These are phyloP conservation scores for Paraplagusia blochii DNA, from an alignment of 2,113 vertebrate species.

Conservation along the genomic window DNA sequence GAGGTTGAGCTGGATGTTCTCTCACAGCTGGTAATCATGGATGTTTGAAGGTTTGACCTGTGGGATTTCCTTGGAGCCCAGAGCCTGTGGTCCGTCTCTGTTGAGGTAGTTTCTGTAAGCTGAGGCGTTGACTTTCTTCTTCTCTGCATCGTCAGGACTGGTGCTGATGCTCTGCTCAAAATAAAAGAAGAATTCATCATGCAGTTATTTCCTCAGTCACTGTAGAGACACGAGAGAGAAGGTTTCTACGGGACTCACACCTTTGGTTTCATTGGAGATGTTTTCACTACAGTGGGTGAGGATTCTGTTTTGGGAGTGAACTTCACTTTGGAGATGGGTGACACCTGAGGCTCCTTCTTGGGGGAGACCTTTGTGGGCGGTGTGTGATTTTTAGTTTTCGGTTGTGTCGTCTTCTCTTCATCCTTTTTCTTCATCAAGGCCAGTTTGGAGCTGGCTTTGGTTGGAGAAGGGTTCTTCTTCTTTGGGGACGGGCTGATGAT, in stretches of 20 bases:
- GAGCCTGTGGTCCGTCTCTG: conserved; percentile 91
- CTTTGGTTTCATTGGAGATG: conserved; percentile 85
- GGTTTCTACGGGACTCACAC: conserved; percentile 59
- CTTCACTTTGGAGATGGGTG: conserved; percentile 30
- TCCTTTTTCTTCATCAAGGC: conserved; percentile 81
- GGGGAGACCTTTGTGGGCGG: conserved; percentile 69
- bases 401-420: conserved; percentile 52
- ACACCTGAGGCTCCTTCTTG: conserved; percentile 56
- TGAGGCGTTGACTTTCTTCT: conserved; percentile 83
- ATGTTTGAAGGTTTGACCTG: conserved; percentile 66
- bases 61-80: conserved; percentile 95
- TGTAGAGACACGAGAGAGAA: background rate
- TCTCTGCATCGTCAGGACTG: conserved; percentile 90
- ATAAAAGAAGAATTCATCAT: background rate
- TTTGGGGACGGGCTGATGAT: conserved; percentile 59
- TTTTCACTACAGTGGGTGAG: conserved; percentile 75
- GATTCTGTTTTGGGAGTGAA: conserved; percentile 67
- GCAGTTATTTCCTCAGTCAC: background rate
- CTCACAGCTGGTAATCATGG: background rate
- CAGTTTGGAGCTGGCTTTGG: conserved; percentile 81
- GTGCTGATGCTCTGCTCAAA: conserved; percentile 62
- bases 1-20: background rate
- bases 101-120: conserved; percentile 92
- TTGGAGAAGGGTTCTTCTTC: conserved; percentile 42
- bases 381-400: conserved; percentile 38